Evolutionary conservation across 2,113 vertebrate genomes (phyloP), one percentile per base, ranked within the genome.

Genomic region (Tretioscincus oriximinensis): DNA sequence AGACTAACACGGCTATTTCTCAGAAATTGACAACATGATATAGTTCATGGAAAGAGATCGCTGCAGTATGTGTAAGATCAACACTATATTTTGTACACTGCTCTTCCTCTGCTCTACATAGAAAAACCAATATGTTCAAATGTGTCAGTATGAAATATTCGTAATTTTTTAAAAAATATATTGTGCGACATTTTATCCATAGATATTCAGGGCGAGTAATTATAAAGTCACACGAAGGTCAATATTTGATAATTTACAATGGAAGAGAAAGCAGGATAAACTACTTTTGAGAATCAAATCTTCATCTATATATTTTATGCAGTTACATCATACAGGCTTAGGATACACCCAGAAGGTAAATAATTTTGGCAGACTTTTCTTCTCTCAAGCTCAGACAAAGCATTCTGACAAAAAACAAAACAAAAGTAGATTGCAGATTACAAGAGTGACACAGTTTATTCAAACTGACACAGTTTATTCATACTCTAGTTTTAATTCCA

Each of bases 61-160:
- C 24, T 76, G 54, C 21, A 16, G 76, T 4, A 8, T 28, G 20
- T 60, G 9, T 45, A 70, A 49, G 54, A 63, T 76, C 26, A 51
- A n/a, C 20, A 64, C n/a, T 49, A 82, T 66, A 28, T 12, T 18
- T 29, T 66, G 64, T 29, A 66, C 58, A 63, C n/a, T n/a, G 31
- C 22, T 49, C 66, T 45, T 63, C 24, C 51, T n/a, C 65, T 49
- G 73, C 47, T 63, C 66, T 81, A 81, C 73, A 76, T 24, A 82
- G 65, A 82, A 61, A 24, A 70, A 31, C 49, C 66, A 76, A 69
- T 82, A 68, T 70, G 54, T 60, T 82, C 73, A 76, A 82, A 54
- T n/a, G 70, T 63, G 65, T 63, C 65, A 47, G 54, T 24, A 82
- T 82, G 65, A 82, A 82, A 82, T 76, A 82, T 82, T 82, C 80